Base-by-base conservation (phyloP, 2,797 vertebrate genomes). In the Pogonophryne albipinna region DNA sequence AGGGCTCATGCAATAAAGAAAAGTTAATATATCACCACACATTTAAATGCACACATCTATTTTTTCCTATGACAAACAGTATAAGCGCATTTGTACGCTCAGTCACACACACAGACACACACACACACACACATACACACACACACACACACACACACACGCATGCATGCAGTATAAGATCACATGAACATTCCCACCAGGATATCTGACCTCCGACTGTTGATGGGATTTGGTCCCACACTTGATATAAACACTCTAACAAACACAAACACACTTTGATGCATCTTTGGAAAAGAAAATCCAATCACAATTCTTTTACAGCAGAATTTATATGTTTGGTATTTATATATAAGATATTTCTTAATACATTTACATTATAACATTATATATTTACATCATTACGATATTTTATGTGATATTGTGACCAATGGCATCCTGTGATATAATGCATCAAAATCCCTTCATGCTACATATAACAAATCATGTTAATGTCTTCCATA, bases 161-260 rank as follows among this genome's bases (percentile, higher is more conserved):
- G 38, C 31, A 41, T 3, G 59, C 12, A 45, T 44, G 42, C 27
- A 16, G 47, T 47, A 23, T 46, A 74, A 71, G 66, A 82, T 81
- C 73, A 63, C 56, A 77, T 63, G 34, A 56, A 58, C 65, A 57
- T 67, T 83, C 70, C 44, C 73, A 71, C 31, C 72, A 71, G 80
- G 65, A 74, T 66, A 58, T 66, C 60, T 59, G 63, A 81, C 71
- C 58, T 75, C 84, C 57, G 53, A 60, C 76, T 71, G 82, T 60
- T 89, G 71, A 88, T 87, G 51, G 41, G 76, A 86, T 88, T 87
- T 85, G 61, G 56, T 64, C 27, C 56, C 47, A 20, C 23, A 14
- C 12, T 65, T 47, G 16, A 69, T 52, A 66, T 42, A 77, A 17
- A 58, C 11, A 34, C 19, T 20, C 15, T 64, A 47, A 47, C 19